Conservation (phyloP, 2,113 vertebrate genomes). For the Tinamus guttatus region DNA sequence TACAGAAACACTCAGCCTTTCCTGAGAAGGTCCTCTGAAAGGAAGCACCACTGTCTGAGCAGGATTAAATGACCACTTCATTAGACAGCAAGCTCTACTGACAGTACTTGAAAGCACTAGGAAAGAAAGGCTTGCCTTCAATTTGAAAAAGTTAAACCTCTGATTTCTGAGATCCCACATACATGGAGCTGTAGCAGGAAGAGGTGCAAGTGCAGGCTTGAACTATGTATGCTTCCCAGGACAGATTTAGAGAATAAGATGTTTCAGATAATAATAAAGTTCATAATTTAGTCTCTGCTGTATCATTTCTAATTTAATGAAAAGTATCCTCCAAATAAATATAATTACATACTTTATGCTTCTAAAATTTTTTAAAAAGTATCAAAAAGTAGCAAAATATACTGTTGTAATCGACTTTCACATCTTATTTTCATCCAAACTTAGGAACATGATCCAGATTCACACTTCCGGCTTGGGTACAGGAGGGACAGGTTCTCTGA, state of each 20-base stretch:
- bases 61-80: conserved; percentile 47
- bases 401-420: neutral
- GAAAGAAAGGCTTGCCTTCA: neutral
- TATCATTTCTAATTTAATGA: neutral
- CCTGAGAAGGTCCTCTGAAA: neutral
- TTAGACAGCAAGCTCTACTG: neutral
- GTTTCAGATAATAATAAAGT: neutral
- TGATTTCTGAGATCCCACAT: neutral
- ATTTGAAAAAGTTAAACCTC: neutral
- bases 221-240: neutral
- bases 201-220: neutral
- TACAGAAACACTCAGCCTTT: neutral
- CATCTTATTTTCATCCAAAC: neutral
- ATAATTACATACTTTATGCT: neutral
- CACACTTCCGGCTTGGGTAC: neutral
- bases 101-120: neutral
- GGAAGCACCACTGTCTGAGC: neutral
- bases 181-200: neutral
- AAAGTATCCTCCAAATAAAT: neutral
- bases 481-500: neutral
- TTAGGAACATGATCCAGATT: neutral
- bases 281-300: neutral
- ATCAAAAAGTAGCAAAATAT: neutral
- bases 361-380: neutral
- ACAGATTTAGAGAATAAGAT: neutral